A percentile compares a stretch with the other conserved stretches of the same genome.
Evolutionary conservation across 1,140 invertebrate species (phyloP).

Genomic region (Drosophila sp.): DNA sequence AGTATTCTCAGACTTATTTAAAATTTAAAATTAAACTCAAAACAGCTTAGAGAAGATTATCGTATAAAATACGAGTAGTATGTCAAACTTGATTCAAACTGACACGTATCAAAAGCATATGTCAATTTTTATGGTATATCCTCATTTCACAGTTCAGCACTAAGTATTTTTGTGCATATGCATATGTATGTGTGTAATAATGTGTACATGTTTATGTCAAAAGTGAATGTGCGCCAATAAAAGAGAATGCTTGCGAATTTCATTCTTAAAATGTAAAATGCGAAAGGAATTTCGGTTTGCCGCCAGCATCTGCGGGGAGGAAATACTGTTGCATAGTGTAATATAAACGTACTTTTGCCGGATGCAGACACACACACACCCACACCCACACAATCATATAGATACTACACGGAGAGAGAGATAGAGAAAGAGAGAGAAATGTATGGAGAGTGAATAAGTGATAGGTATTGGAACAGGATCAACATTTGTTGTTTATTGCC

Average conservation of each 20-base stretch:
- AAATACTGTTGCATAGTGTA: slow-evolving; percentile 41
- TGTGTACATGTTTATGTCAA: slow-evolving; percentile 17
- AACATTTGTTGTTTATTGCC: slow-evolving; percentile 79
- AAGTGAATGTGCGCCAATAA: slow-evolving; percentile 39
- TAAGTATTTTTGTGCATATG: neutral
- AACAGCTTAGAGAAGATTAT: too few species aligned
- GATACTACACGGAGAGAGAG: neutral
- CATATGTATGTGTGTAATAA: slow-evolving; percentile 8
- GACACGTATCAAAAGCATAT: neutral
- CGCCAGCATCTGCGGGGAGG: neutral
- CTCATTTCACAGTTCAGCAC: neutral
- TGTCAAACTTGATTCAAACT: neutral
- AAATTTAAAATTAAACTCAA: too few species aligned
- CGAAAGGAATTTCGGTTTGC: slow-evolving; percentile 16
- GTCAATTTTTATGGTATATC: slow-evolving; percentile 11
- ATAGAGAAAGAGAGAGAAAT: slow-evolving; percentile 3
- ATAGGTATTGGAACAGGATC: slow-evolving; percentile 28
- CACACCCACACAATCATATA: too few species aligned
- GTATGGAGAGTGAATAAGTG: too few species aligned
- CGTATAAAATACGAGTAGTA: too few species aligned
- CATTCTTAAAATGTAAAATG: slow-evolving; percentile 21
- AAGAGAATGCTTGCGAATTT: slow-evolving; percentile 23
- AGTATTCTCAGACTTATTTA: too few species aligned
- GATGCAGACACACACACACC: slow-evolving; percentile 1
- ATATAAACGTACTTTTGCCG: slow-evolving; percentile 27